Conservation (phyloP, 2,888 invertebrate species). For the Dicyrtomina minuta region DNA sequence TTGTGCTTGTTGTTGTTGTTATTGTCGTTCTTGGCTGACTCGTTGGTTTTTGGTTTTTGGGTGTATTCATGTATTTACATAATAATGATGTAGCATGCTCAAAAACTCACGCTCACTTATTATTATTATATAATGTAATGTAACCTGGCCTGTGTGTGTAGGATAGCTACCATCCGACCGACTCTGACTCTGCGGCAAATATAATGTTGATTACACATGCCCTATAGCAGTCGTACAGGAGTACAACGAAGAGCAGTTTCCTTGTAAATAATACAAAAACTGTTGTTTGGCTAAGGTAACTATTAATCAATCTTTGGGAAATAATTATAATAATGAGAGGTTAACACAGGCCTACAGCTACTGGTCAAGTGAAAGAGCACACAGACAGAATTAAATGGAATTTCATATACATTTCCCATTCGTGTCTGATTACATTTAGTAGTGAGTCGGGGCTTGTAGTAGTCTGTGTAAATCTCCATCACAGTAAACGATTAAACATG, state of each 20-base stretch:
- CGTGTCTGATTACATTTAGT: neutral
- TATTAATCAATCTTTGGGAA: slow-evolving; percentile 9
- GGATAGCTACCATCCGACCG: neutral
- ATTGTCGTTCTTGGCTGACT: neutral
- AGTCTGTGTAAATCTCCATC: too few relatives aligned
- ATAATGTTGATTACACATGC: too few relatives aligned
- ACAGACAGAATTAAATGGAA: too few relatives aligned
- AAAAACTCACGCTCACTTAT: neutral
- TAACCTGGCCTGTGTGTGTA: neutral
- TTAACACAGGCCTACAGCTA: neutral
- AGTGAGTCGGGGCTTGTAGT: too few relatives aligned
- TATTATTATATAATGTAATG: neutral
- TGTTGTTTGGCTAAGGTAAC: neutral
- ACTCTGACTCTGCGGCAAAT: too few relatives aligned
- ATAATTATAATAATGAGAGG: slow-evolving; percentile 23
- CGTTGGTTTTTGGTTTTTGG: too few relatives aligned
- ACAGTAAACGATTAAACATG: too few relatives aligned
- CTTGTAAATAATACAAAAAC: slow-evolving; percentile 2
- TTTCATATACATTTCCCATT: neutral
- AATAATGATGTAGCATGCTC: slow-evolving; percentile 10
- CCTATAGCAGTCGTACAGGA: too few relatives aligned
- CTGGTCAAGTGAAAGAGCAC: neutral
- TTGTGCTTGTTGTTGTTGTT: slow-evolving; percentile 1
- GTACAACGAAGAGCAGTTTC: neutral
- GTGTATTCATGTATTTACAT: too few relatives aligned